A percentile compares a stretch with the other conserved stretches of the same genome.
Evolutionary conservation across 2,888 invertebrate species (phyloP).

Genomic region (Petrophora chlorosata): DNA sequence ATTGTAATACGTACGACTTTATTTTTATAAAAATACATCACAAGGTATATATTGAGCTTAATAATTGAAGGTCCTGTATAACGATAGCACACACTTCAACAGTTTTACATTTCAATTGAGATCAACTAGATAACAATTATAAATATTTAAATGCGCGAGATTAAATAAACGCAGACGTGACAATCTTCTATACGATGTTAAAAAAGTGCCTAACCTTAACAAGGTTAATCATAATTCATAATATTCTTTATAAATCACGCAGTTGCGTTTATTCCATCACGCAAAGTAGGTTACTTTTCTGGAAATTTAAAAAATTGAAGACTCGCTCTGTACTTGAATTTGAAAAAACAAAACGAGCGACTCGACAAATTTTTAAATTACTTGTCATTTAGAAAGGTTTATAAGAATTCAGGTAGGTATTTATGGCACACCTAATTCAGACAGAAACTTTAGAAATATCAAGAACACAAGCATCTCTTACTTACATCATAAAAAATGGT

Average conservation of each 20-base stretch:
- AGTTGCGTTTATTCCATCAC: conserved; percentile 13
- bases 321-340: neutral
- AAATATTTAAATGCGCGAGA: conserved; percentile 23
- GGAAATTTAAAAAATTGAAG: too few relatives aligned
- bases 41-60: conserved; percentile 80
- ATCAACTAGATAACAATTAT: conserved; percentile 58
- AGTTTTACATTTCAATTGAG: conserved; percentile 59
- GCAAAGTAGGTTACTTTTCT: neutral
- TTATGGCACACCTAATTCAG: conserved; percentile 25
- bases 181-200: neutral
- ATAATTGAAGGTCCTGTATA: conserved; percentile 77
- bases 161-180: conserved; percentile 21
- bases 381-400: conserved; percentile 7
- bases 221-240: neutral
- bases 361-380: neutral
- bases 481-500: conserved; percentile 4
- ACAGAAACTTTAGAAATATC: conserved; percentile 6
- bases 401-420: conserved; percentile 14
- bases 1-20: conserved; percentile 56
- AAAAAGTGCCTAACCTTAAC: conserved; percentile 12
- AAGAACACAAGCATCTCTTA: neutral
- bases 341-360: conserved; percentile 11
- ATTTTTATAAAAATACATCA: conserved; percentile 80
- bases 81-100: conserved; percentile 75
- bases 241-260: neutral